Conservation (phyloP, 2,113 vertebrate species). For the Xyliphius kryptos region DNA sequence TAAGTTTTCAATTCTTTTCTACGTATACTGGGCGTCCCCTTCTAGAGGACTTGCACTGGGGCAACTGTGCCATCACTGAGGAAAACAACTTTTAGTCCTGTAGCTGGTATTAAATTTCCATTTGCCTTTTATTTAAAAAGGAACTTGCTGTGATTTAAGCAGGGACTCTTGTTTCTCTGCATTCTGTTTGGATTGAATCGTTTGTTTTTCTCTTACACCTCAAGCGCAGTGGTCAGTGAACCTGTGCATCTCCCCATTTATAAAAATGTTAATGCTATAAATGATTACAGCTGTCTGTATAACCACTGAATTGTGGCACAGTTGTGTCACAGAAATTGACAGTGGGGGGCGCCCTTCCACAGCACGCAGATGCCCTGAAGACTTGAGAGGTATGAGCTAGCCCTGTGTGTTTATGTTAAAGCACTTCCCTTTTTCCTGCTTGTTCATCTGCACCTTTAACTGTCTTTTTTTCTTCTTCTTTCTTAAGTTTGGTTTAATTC, state of each 20-base stretch:
- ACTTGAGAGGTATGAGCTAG: conserved; percentile 80
- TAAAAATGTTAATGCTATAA: conserved; percentile 56
- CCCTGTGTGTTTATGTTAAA: conserved; percentile 45
- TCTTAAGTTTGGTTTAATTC: background rate
- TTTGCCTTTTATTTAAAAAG: too few species aligned
- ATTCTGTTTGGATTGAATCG: too few species aligned
- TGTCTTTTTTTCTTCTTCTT: conserved; percentile 55
- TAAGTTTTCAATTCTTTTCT: conserved; percentile 97
- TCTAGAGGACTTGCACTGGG: conserved; percentile 96
- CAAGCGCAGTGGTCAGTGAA: conserved; percentile 51
- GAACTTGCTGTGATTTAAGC: too few species aligned
- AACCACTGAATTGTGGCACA: conserved; percentile 63
- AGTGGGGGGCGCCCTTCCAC: conserved; percentile 98
- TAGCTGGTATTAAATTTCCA: too few species aligned
- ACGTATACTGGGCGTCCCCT: conserved; percentile 96
- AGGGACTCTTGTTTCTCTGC: too few species aligned
- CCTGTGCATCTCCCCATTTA: conserved; percentile 62
- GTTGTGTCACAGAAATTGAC: conserved; percentile 54
- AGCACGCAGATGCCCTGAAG: conserved; percentile 96
- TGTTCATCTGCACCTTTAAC: conserved; percentile 41
- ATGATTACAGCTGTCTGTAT: conserved; percentile 61
- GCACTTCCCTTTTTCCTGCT: conserved; percentile 18
- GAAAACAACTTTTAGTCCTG: too few species aligned
- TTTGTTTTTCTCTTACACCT: too few species aligned
- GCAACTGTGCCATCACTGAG: conserved; percentile 72